Percentiles rank a stretch among this genome's conserved stretches.
phyloP scores from a whole-genome alignment of 2,888 invertebrate species.

The Lasioglossum lativentre region DNA sequence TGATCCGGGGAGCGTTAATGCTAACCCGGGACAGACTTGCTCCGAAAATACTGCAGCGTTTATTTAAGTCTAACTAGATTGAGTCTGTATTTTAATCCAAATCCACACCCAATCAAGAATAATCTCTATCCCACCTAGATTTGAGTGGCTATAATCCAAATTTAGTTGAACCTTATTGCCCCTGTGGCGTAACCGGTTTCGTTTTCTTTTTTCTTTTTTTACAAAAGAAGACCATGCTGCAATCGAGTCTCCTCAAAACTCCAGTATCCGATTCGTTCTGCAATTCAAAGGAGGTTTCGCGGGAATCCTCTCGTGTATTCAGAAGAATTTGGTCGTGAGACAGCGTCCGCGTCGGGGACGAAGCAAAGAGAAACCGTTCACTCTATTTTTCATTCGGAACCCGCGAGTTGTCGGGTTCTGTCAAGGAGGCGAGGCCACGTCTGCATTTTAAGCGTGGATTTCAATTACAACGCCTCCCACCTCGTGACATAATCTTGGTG shows the following conservation, averaged over 20 bases:
- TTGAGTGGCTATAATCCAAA: neutral
- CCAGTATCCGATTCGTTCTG: neutral
- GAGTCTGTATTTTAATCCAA: neutral
- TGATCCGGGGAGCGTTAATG: no score
- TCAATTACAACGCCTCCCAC: slow-evolving; percentile 44
- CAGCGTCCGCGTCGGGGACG: neutral
- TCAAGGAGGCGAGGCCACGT: slow-evolving; percentile 17
- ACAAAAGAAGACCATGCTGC: neutral
- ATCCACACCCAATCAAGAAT: neutral
- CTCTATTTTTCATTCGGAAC: slow-evolving; percentile 28
- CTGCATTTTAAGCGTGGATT: slow-evolving; percentile 57
- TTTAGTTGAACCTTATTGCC: neutral
- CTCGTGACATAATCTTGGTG: slow-evolving; percentile 49
- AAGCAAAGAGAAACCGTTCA: neutral
- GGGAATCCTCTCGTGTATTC: neutral
- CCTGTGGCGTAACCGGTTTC: no score
- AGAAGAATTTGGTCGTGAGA: neutral
- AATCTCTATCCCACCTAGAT: neutral
- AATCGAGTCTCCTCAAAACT: neutral
- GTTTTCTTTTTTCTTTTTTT: neutral
- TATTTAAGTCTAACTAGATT: neutral
- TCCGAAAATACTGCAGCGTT: neutral
- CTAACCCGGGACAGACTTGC: neutral
- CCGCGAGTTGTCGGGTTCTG: slow-evolving; percentile 16
- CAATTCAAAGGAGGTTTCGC: neutral